A percentile compares a stretch with the other conserved stretches of the same genome.
phyloP scores from a whole-genome alignment of 2,797 vertebrate genomes.

The Danio aesculapii region DNA sequence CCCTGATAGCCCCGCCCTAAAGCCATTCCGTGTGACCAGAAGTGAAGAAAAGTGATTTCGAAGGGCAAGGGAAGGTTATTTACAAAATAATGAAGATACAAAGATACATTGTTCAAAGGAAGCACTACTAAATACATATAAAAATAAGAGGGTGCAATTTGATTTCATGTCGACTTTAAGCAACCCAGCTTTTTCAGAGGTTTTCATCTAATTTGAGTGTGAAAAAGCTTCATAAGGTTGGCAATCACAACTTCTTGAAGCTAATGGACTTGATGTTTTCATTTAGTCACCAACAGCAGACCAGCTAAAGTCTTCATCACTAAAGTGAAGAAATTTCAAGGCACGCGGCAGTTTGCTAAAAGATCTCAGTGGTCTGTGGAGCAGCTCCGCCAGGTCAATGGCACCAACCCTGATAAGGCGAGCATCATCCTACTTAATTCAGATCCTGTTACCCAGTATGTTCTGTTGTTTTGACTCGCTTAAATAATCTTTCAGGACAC shows the following conservation, averaged over 20 bases:
- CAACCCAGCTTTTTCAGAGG: too few relatives aligned
- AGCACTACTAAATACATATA: too few relatives aligned
- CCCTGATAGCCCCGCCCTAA: too few relatives aligned
- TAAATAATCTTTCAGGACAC: slow-evolving; percentile 79
- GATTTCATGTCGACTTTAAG: too few relatives aligned
- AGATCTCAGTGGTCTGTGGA: slow-evolving; percentile 92
- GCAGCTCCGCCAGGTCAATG: slow-evolving; percentile 92
- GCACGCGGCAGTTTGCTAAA: slow-evolving; percentile 82
- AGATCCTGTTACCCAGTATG: background rate
- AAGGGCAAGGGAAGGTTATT: too few relatives aligned
- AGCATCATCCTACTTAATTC: slow-evolving; percentile 50
- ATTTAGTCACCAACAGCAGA: slow-evolving; percentile 87
- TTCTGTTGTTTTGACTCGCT: background rate
- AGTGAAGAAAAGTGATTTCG: too few relatives aligned
- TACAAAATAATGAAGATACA: too few relatives aligned
- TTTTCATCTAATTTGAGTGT: background rate
- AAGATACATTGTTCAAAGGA: too few relatives aligned
- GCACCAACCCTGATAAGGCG: slow-evolving; percentile 90
- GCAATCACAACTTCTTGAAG: background rate
- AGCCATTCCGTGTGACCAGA: too few relatives aligned
- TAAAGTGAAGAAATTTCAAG: slow-evolving; percentile 91
- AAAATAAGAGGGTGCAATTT: too few relatives aligned
- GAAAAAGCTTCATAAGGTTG: background rate
- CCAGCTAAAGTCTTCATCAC: slow-evolving; percentile 89
- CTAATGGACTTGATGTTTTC: slow-evolving; percentile 26